Evolutionary conservation across 2,113 vertebrate genomes (phyloP), one percentile per base, ranked within the genome.

Genomic region (Amphiprion percula): DNA sequence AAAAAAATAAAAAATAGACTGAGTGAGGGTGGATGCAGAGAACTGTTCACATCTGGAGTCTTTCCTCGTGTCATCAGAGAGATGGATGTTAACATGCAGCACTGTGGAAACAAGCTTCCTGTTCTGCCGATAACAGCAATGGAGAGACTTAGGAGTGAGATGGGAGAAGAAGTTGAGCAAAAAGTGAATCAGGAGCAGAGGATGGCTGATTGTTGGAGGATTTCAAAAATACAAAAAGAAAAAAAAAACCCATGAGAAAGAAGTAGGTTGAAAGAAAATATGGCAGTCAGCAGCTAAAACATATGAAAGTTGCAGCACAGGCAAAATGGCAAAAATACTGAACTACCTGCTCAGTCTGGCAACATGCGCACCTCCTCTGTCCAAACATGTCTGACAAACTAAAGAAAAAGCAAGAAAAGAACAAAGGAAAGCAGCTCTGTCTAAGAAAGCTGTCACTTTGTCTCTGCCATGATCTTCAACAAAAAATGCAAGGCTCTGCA

Each of bases 31-130:
- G 65, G 82, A 81, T 55, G 52, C 16, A 77, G 46, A 52, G 69
- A 83, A 61, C 90, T 95, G 75, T 96, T 95, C 95, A 96, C 97
- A 97, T 98, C 96, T 98, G 97, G 95, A 88, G 92, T 94, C 94
- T 94, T 92, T 92, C 94, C 95, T 93, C 91, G 90, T 79, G 94
- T 87, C 95, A 90, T 94, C 92, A 93, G 93, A 94, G 92, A 90
- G 91, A 92, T 91, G 87, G 91, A 91, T 88, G 90, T 88, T 88
- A 92, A 87, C 88, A 83, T 73, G 84, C 78, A 89, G 87, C 74
- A 62, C 67, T 70, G 80, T 86, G 87, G 93, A 88, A 94, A 91
- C 87, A 92, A 83, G 90, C 88, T 93, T 93, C 90, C 94, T 94
- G 91, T 89, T 81, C 77, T 88, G 77, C 90, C 63, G 91, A 94